These are phyloP conservation scores for Macquaria australasica DNA, from an alignment of 2,113 vertebrate genomes.

Conservation along the genomic window DNA sequence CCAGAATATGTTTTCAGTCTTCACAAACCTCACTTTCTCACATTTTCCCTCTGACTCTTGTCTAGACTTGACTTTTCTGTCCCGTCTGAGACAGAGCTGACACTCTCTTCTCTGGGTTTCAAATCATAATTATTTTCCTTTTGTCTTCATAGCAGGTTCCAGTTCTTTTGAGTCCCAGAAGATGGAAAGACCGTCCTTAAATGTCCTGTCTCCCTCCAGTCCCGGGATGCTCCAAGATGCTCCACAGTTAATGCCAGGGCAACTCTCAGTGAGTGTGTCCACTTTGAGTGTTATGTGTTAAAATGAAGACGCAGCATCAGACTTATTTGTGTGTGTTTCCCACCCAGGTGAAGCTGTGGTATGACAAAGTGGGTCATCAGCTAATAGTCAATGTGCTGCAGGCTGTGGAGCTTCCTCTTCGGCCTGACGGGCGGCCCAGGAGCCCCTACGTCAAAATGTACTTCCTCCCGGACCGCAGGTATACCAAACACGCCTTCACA, in stretches of 20 bases:
- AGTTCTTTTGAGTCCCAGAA: constrained; percentile 99
- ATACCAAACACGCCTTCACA: constrained; percentile 5
- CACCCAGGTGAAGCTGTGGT: constrained; percentile 95
- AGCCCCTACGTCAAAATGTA: constrained; percentile 99
- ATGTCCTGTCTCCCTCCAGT: constrained; percentile 97
- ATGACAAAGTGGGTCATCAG: constrained; percentile 97
- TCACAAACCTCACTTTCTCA: background rate
- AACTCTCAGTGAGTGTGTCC: constrained; percentile 90
- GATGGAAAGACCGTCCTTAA: constrained; percentile 98
- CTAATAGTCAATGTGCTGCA: constrained; percentile 97
- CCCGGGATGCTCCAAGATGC: constrained; percentile 93
- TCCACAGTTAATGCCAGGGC: constrained; percentile 94
- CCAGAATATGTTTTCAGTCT: background rate
- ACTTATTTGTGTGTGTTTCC: constrained; percentile 20
- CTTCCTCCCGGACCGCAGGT: constrained; percentile 96
- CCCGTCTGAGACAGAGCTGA: background rate
- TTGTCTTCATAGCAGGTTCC: constrained; percentile 89
- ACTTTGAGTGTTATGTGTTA: background rate
- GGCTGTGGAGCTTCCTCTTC: constrained; percentile 91
- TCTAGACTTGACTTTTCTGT: constrained; percentile 1
- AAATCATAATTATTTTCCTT: background rate
- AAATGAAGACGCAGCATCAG: background rate
- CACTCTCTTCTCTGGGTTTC: background rate
- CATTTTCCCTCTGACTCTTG: background rate
- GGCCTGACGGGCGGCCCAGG: constrained; percentile 93